Conservation (phyloP, 2,888 invertebrate species). For the Ophioninae sp. region DNA sequence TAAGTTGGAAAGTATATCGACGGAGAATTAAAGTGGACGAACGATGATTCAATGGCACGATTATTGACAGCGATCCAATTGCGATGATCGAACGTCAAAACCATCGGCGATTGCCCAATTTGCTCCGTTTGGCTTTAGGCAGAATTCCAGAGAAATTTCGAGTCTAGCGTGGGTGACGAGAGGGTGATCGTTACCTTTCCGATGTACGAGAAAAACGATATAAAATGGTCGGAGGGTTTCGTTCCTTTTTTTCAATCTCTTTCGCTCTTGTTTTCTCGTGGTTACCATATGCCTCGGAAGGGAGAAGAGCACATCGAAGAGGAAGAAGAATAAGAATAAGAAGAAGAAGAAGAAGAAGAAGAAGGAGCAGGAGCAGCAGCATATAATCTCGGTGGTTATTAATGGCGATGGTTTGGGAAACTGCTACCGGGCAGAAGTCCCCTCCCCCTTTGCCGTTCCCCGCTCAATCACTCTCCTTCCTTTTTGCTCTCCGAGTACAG, state of each 20-base stretch:
- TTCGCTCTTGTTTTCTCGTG: conserved; percentile 56
- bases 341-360: conserved; percentile 54
- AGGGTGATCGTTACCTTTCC: conserved; percentile 35
- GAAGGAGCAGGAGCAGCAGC: conserved; percentile 72
- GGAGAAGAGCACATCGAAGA: conserved; percentile 37
- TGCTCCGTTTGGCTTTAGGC: neutral
- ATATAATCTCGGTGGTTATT: conserved; percentile 80
- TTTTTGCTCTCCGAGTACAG: conserved; percentile 52
- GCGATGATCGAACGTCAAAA: too few relatives aligned
- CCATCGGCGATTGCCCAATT: too few relatives aligned
- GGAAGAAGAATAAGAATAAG: conserved; percentile 64
- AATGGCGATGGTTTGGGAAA: conserved; percentile 81
- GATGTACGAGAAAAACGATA: conserved; percentile 69
- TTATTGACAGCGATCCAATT: too few relatives aligned
- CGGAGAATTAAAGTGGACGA: too few relatives aligned
- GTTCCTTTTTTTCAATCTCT: conserved; percentile 68
- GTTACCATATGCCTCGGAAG: conserved; percentile 54
- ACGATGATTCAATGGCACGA: too few relatives aligned
- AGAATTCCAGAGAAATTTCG: conserved; percentile 75
- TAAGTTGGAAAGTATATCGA: too few relatives aligned
- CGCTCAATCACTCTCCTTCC: conserved; percentile 67
- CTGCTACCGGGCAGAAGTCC: conserved; percentile 79
- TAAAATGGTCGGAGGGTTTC: conserved; percentile 71
- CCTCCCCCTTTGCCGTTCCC: conserved; percentile 63
- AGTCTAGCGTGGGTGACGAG: conserved; percentile 70